Percentiles rank a stretch among this genome's conserved stretches.
Evolutionary conservation across 2,113 vertebrate species (phyloP).

Genomic region (Marmota monax): DNA sequence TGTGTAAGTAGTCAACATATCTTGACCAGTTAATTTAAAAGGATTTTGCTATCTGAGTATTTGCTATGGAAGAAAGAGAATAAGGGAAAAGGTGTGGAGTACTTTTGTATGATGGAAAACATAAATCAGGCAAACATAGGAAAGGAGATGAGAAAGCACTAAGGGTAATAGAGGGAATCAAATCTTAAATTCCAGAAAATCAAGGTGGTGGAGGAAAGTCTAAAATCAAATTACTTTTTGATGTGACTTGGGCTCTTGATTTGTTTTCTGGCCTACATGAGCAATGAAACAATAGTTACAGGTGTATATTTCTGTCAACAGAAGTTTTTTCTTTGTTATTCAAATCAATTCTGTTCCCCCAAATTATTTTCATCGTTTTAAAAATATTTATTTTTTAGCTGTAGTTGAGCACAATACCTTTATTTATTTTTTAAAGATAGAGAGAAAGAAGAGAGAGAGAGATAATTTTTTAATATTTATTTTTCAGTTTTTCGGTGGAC

Average conservation of each 20-base stretch:
- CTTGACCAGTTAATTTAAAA: neutral
- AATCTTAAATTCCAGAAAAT: conserved; percentile 60
- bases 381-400: no score
- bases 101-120: conserved; percentile 37
- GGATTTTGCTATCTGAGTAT: neutral
- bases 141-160: neutral
- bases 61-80: conserved; percentile 4
- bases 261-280: conserved; percentile 22
- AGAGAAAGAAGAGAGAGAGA: no score
- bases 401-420: no score
- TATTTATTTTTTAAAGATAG: no score
- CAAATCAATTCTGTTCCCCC: conserved; percentile 7
- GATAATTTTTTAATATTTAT: no score
- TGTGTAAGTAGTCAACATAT: neutral
- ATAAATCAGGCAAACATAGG: neutral
- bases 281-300: conserved; percentile 35
- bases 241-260: conserved; percentile 14
- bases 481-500: no score
- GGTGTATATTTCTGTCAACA: conserved; percentile 40
- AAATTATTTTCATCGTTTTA: neutral
- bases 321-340: conserved; percentile 18
- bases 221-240: conserved; percentile 64
- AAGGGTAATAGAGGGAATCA: neutral
- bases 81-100: neutral
- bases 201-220: neutral